Evolutionary conservation across 2,888 invertebrate species (phyloP), one percentile per base, ranked within the genome.

Genomic region (Maniola hyperantus): DNA sequence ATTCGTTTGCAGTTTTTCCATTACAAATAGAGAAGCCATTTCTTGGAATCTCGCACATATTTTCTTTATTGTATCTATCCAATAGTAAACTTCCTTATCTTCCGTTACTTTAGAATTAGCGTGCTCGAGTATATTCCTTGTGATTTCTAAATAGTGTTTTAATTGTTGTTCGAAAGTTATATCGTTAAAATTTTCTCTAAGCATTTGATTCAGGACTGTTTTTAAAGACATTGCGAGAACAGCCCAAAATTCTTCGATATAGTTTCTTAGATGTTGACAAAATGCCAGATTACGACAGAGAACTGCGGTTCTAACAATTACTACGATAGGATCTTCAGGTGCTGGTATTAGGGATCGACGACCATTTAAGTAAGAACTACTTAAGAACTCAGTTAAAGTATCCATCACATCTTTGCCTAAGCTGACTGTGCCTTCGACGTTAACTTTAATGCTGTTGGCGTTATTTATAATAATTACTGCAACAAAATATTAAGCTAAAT

Each of bases 331-430:
- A 53, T 83, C 82, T 5, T 70, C 67, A 2, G 65, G 63, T 4
- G 64, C 33, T 0, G 70, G 33, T 26, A 72, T 64, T 26, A 79
- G 69, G 6, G 82, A 76, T 61, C 87, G 75, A 54, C 78, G 74
- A 2, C 68, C 67, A 42, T 44, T 71, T 1, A 67, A 1, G 0
- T 60, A 8, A 15, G 69, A 69, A n/a, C 71, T 69, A 11, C 68
- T 75, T 13, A 87, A 64, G 55, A 79, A 84, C 34, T 79, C 64
- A 6, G 79, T 71, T 2, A 90, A 18, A 0, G 82, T 77, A 0
- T 86, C 82, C 65, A 87, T 68, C 0, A 91, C 83, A 13, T 89
- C 87, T 69, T 81, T 81, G 0, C 90, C 91, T 1, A 91, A 72
- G 26, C 76, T 84, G 1, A 91, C 48, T 1, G 82, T 79, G 0